A percentile compares a stretch with the other conserved stretches of the same genome.
Conservation (phyloP, 2,888 invertebrate species). For the Polietes domitor region DNA sequence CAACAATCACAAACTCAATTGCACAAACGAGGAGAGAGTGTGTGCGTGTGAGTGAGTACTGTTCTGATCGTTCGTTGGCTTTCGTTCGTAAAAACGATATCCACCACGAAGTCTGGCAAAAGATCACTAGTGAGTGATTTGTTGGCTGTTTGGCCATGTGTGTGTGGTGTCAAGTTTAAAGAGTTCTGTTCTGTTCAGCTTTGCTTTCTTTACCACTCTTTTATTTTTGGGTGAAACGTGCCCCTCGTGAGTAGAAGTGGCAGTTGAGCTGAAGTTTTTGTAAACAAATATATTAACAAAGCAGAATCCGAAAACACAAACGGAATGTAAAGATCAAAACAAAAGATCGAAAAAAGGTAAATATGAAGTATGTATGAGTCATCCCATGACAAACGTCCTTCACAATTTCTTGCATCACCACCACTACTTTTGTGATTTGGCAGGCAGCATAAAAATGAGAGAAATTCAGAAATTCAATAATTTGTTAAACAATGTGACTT, state of each 20-base stretch:
- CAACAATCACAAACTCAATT: slow-evolving; percentile 19
- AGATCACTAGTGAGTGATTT: slow-evolving; percentile 21
- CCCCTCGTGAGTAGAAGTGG: no score
- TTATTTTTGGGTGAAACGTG: not conserved
- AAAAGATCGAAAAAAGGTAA: not conserved
- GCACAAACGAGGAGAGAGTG: no score
- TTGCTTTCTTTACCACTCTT: slow-evolving; percentile 12
- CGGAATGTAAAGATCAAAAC: slow-evolving; percentile 34
- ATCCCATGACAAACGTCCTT: no score
- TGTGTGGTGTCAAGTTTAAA: not conserved
- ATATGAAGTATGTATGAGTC: no score
- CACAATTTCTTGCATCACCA: no score
- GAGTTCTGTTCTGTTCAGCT: not conserved
- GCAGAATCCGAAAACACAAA: slow-evolving; percentile 56
- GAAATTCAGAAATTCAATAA: no score
- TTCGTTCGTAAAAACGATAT: slow-evolving; percentile 32
- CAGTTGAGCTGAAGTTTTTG: slow-evolving; percentile 26
- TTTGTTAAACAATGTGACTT: no score
- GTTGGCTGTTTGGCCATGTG: not conserved
- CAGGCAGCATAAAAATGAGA: no score
- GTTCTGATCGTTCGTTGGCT: not conserved
- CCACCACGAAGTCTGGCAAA: not conserved
- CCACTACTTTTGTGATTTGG: no score
- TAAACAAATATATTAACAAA: slow-evolving; percentile 64
- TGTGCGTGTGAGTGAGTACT: no score